phyloP scores from a whole-genome alignment of 1,140 invertebrate species.

The Branchinecta lynchi region DNA sequence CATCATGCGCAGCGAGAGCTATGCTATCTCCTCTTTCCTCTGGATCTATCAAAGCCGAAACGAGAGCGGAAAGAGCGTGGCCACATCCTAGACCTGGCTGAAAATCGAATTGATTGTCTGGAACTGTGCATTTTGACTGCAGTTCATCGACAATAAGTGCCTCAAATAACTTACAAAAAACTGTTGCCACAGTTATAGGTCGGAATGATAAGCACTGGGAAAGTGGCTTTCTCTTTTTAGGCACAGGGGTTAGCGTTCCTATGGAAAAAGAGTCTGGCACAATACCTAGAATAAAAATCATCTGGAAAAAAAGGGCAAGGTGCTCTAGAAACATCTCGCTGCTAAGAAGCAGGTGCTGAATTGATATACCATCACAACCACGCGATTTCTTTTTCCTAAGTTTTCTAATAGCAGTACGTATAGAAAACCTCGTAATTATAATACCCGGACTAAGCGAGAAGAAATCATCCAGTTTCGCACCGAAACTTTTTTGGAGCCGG shows the following conservation, averaged over 20 bases:
- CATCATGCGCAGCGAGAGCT: too few species aligned
- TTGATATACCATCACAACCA: slow-evolving; percentile 9
- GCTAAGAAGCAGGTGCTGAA: slow-evolving; percentile 1
- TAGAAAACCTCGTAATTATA: too few species aligned
- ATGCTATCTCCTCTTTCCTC: too few species aligned
- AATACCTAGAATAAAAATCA: slow-evolving; percentile 2
- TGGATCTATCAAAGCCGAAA: too few species aligned
- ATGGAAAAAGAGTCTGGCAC: too few species aligned
- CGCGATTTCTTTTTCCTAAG: slow-evolving; percentile 9
- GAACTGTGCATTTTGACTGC: slow-evolving; percentile 9
- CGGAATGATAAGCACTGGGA: too few species aligned
- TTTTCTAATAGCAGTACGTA: too few species aligned
- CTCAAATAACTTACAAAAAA: slow-evolving; percentile 10
- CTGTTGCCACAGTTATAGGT: too few species aligned
- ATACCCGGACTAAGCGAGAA: background rate
- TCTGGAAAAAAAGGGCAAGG: slow-evolving; percentile 5
- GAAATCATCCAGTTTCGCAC: slow-evolving; percentile 9
- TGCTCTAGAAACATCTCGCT: slow-evolving; percentile 1
- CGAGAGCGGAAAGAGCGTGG: too few species aligned
- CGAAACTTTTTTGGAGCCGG: background rate
- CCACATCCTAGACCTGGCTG: background rate
- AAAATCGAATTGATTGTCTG: slow-evolving; percentile 1
- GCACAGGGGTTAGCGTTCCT: too few species aligned
- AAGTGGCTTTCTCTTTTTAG: too few species aligned
- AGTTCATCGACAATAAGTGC: slow-evolving; percentile 1